Percentiles rank a stretch among this genome's conserved stretches.
Evolutionary conservation across 37 sponge, comb jelly and placozoan genomes (phyloP).

Genomic region (Beroe ovata): DNA sequence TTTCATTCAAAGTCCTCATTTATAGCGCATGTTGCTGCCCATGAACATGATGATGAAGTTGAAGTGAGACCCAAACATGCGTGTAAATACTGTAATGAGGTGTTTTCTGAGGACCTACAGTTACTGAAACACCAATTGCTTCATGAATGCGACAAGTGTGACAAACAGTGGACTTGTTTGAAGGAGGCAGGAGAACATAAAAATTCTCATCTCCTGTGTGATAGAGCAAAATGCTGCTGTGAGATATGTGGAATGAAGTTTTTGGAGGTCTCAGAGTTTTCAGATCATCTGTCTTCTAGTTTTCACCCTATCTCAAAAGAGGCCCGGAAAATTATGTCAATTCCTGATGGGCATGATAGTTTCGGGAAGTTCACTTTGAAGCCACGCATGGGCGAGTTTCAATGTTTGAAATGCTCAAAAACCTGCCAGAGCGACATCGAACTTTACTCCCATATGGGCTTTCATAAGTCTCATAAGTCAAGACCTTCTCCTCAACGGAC

Average conservation of each 20-base stretch:
- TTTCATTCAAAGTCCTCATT: conserved; percentile 12
- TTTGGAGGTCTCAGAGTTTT: background rate
- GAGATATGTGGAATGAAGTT: conserved; percentile 44
- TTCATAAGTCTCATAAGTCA: background rate
- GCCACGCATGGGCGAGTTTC: background rate
- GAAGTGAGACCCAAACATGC: background rate
- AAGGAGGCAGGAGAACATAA: conserved; percentile 10
- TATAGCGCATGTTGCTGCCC: conserved; percentile 49
- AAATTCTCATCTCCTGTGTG: background rate
- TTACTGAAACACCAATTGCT: conserved; percentile 5
- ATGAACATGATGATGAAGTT: conserved; percentile 51
- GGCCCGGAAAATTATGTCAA: background rate
- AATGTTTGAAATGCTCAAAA: conserved; percentile 30
- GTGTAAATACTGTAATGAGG: background rate
- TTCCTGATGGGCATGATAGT: background rate
- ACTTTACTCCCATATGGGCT: conserved; percentile 64
- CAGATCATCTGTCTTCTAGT: background rate
- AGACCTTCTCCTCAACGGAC: background rate
- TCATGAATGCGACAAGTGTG: conserved; percentile 12
- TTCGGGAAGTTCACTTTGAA: background rate
- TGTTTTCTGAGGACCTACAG: background rate
- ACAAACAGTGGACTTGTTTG: background rate
- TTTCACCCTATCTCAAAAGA: background rate
- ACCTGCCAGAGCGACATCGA: conserved; percentile 42
- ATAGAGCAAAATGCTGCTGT: conserved; percentile 52